These are phyloP conservation scores for Nematolebias whitei DNA, from an alignment of 2,113 vertebrate genomes.

Conservation along the genomic window DNA sequence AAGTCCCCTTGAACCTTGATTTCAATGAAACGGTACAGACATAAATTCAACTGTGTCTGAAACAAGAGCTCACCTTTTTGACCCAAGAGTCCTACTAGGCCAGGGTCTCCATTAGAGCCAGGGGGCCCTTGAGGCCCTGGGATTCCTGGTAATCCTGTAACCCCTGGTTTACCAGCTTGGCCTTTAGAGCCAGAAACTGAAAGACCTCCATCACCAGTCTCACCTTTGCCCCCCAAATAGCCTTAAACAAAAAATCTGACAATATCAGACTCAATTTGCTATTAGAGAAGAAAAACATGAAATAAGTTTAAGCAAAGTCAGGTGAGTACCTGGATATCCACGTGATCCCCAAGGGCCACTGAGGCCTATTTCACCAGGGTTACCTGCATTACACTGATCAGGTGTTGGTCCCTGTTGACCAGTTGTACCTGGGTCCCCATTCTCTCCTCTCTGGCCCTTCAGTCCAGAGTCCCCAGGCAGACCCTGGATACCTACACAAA, in stretches of 20 bases:
- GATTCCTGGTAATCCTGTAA: conserved; percentile 63
- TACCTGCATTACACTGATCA: conserved; percentile 44
- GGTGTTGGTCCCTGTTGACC: conserved; percentile 43
- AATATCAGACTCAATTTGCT: background rate
- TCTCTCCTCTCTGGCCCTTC: conserved; percentile 55
- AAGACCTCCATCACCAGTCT: conserved; percentile 40
- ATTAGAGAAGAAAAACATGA: background rate
- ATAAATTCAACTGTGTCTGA: background rate
- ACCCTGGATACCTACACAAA: conserved; percentile 48
- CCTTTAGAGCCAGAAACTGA: conserved; percentile 64
- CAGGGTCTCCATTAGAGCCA: conserved; percentile 65
- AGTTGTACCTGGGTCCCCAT: conserved; percentile 36
- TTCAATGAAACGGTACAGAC: background rate
- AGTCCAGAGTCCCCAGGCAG: conserved; percentile 36
- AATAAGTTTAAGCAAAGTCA: background rate
- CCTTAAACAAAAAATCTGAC: conserved; percentile 51
- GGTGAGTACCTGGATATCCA: conserved; percentile 63
- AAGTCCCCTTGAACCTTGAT: conserved; percentile 60
- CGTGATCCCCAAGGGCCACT: conserved; percentile 48
- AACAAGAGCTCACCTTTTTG: conserved; percentile 59
- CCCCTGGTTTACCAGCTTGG: conserved; percentile 57
- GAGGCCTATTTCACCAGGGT: conserved; percentile 33
- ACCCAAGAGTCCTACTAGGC: conserved; percentile 45
- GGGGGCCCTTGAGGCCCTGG: conserved; percentile 55
- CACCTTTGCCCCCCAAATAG: conserved; percentile 65